Evolutionary conservation across 2,797 vertebrate genomes (phyloP).

Genomic region (Intellagama lesueurii): DNA sequence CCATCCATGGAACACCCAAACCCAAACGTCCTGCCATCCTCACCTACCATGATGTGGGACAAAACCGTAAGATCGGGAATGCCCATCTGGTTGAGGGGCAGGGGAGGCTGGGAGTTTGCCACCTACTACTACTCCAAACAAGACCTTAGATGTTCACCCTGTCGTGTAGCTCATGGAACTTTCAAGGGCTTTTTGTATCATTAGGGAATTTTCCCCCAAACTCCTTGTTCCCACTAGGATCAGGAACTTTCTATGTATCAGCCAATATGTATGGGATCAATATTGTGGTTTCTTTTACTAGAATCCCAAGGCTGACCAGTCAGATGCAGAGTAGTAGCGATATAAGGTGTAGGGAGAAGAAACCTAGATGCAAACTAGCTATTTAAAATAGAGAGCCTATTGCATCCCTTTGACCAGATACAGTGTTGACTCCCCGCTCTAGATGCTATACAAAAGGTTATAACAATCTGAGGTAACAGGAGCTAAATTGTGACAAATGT

Average conservation of each 20-base stretch:
- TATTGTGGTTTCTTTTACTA: neutral
- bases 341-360: too few species aligned
- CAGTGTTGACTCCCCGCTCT: neutral
- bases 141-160: neutral
- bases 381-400: neutral
- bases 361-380: neutral
- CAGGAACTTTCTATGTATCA: neutral
- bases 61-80: constrained; percentile 85
- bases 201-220: neutral
- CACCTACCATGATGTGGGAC: constrained; percentile 91
- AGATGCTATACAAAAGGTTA: too few species aligned
- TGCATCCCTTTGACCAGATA: neutral
- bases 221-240: neutral
- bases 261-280: neutral
- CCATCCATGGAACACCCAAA: constrained; percentile 87
- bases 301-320: neutral
- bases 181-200: neutral
- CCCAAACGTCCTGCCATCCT: constrained; percentile 89
- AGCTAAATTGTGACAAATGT: neutral
- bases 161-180: neutral
- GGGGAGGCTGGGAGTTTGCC: neutral
- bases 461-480: neutral
- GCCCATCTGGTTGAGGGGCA: neutral
- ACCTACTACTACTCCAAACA: neutral
- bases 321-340: neutral